Evolutionary conservation across 2,888 invertebrate species (phyloP), one percentile per base, ranked within the genome.

Genomic region (Biston stratarius): DNA sequence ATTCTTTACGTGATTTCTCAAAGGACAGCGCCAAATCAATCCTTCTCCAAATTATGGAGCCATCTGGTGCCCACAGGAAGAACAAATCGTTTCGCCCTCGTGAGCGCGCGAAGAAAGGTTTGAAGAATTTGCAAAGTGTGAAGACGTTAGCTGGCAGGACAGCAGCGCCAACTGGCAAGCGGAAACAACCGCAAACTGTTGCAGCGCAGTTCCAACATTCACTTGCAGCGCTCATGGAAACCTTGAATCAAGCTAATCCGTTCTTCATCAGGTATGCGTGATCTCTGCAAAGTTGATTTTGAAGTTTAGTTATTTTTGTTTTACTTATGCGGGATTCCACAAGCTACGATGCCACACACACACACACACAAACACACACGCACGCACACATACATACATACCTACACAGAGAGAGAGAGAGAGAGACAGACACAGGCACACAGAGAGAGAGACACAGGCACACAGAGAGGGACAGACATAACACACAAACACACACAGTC

Each of bases 181-280:
- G 97, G 67, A 98, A 98, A 88, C 97, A 98, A 82, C 97, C 98
- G 11, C 96, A 98, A 83, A 99, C 99, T 0, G 99, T 99, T 1
- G 97, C 98, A 1, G 98, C 98, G 12, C 99, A 99, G 92, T 99
- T 99, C 90, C 97, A 98, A 89, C 97, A 97, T 89, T 98, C 98
- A 56, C 94, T 99, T 61, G 97, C 97, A 72, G 96, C 97, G 42
- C 94, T 99, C 51, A 99, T 99, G 98, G 97, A 97, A 80, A 98
- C 99, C 0, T 91, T 99, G 57, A 98, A 98, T 87, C 97, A 98
- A 77, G 95, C 95, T 5, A 95, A 95, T 77, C 95, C 95, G 0
- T 95, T 95, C 82, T 95, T 95, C 71, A 95, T 95, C 74, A 92
- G 94, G 94, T 94, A 77, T 48, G 59, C 67, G n/a, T 45, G 10